Evolutionary conservation across 2,797 vertebrate genomes (phyloP).

Genomic region (Gadopsis marmoratus): DNA sequence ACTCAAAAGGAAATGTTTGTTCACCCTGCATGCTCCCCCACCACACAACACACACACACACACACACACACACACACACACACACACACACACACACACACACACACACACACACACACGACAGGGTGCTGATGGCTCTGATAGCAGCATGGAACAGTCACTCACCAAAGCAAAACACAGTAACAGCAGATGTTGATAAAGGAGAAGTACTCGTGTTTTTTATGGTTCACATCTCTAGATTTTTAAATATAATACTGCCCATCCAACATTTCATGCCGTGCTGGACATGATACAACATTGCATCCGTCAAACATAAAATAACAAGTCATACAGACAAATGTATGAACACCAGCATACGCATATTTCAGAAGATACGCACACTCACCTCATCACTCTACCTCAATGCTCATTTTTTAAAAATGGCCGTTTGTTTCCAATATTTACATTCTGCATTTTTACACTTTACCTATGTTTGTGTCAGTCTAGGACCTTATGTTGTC

Average conservation of each 20-base stretch:
- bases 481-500: neutral
- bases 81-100: slow-evolving; percentile 21
- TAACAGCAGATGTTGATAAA: slow-evolving; percentile 65
- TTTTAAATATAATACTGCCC: neutral
- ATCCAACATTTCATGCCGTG: neutral
- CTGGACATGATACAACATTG: neutral
- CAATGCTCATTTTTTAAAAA: too few relatives aligned
- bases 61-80: slow-evolving; percentile 57
- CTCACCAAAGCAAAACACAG: slow-evolving; percentile 33
- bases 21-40: slow-evolving; percentile 23
- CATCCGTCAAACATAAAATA: neutral
- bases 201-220: slow-evolving; percentile 10
- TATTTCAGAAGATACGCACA: neutral
- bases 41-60: slow-evolving; percentile 55
- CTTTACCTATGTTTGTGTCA: neutral
- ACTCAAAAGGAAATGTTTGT: slow-evolving; percentile 78
- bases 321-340: neutral
- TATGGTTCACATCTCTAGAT: neutral
- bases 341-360: neutral
- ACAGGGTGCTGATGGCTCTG: slow-evolving; percentile 39
- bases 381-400: neutral
- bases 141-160: slow-evolving; percentile 57
- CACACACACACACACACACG: neutral
- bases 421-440: too few relatives aligned
- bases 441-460: neutral